These are phyloP conservation scores for Coelinius sp. DNA, from an alignment of 2,888 invertebrate genomes.

Conservation along the genomic window DNA sequence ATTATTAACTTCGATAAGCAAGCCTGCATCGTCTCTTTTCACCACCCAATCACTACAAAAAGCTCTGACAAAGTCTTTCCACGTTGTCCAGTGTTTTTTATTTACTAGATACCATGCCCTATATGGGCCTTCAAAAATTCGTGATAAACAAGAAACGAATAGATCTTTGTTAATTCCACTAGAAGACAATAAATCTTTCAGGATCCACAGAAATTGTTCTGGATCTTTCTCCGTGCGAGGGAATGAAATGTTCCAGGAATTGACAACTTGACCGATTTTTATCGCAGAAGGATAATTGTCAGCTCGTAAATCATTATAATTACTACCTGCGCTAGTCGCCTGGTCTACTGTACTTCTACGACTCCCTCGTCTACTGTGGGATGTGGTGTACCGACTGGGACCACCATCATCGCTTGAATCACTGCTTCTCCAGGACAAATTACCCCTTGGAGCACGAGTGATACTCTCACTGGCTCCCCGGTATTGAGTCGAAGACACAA, in stretches of 20 bases:
- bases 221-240: neutral
- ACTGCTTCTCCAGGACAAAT: neutral
- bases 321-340: too few relatives aligned
- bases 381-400: too few relatives aligned
- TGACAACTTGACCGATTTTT: neutral
- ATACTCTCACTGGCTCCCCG: too few relatives aligned
- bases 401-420: neutral
- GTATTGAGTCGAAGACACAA: too few relatives aligned
- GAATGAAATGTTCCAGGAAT: neutral
- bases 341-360: neutral
- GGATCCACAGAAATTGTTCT: neutral
- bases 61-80: conserved; percentile 40
- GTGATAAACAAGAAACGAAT: neutral
- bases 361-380: too few relatives aligned
- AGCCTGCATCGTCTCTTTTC: conserved; percentile 36
- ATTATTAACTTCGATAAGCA: conserved; percentile 37
- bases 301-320: neutral
- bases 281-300: neutral
- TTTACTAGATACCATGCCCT: too few relatives aligned
- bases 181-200: neutral
- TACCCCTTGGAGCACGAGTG: too few relatives aligned
- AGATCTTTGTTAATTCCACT: neutral
- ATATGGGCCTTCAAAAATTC: neutral
- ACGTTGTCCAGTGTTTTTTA: conserved; percentile 31
- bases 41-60: too few relatives aligned